Evolutionary conservation across 1,140 invertebrate species (phyloP).

Genomic region (Hydropsyche tenuis): DNA sequence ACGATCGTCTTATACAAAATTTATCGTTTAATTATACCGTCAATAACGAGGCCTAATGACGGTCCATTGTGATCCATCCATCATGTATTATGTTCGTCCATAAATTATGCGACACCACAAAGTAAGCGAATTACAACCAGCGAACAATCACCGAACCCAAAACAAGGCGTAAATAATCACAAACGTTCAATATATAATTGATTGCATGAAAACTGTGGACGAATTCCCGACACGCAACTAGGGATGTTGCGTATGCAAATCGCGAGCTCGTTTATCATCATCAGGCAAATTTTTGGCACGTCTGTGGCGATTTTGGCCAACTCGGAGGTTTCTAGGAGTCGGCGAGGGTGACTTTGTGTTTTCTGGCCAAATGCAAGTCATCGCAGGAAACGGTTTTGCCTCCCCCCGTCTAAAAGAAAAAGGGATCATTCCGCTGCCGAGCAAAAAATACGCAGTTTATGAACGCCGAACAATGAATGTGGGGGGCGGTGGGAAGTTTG

Average conservation of each 20-base stretch:
- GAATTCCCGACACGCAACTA: background rate
- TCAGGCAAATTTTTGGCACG: conserved; percentile 21
- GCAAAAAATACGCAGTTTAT: conserved; percentile 7
- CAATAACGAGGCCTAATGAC: background rate
- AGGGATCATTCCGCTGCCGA: background rate
- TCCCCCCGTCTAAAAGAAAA: background rate
- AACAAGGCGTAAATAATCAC: no score
- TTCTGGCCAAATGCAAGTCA: conserved; percentile 17
- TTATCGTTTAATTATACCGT: conserved; percentile 9
- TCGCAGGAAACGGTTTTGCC: conserved; percentile 1
- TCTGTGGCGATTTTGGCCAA: background rate
- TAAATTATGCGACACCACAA: no score
- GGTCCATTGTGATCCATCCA: background rate
- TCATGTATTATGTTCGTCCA: no score
- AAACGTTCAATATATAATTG: background rate
- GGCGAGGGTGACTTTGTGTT: conserved; percentile 13
- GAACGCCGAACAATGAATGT: no score
- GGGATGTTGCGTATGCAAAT: background rate
- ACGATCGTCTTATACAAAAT: conserved; percentile 7
- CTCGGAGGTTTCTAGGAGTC: conserved; percentile 6
- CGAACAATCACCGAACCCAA: no score
- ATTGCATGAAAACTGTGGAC: background rate
- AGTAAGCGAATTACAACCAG: no score
- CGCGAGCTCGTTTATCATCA: conserved; percentile 24
- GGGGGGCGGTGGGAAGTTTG: no score